These are phyloP conservation scores for Pseudobourletiella spinata DNA, from an alignment of 1,140 invertebrate genomes.

Conservation along the genomic window DNA sequence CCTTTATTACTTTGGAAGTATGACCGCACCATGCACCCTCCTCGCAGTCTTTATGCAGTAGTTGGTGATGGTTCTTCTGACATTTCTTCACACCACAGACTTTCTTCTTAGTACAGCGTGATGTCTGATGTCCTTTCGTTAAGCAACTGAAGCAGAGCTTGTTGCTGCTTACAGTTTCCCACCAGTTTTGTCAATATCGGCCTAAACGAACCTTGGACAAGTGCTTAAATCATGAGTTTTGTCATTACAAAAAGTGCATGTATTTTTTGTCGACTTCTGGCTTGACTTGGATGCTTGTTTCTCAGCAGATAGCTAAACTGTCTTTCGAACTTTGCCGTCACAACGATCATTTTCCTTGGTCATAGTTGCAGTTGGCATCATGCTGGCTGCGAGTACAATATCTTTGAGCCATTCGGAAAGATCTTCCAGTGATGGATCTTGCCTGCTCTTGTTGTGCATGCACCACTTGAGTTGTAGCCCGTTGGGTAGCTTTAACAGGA, in stretches of 20 bases:
- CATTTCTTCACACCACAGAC: slow-evolving; percentile 7
- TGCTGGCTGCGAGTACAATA: no score
- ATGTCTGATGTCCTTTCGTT: background rate
- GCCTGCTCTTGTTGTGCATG: no score
- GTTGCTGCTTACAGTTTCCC: background rate
- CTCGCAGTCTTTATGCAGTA: background rate
- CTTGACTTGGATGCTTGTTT: no score
- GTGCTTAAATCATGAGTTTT: background rate
- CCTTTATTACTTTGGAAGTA: background rate
- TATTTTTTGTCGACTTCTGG: no score
- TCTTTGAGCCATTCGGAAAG: no score
- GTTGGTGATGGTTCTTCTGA: background rate
- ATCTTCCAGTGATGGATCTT: no score
- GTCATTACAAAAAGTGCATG: background rate
- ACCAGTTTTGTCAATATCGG: background rate
- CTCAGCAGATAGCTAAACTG: no score
- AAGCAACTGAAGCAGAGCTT: slow-evolving; percentile 12
- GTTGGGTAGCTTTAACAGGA: background rate
- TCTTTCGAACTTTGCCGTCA: no score
- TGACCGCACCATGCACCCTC: background rate
- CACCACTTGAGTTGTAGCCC: no score
- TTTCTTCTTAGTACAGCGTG: background rate
- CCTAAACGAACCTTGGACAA: slow-evolving; percentile 1
- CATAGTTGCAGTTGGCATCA: no score
- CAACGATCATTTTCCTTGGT: no score